Base-by-base conservation (phyloP, 2,888 invertebrate species). In the Agonopterix alstromeriana region DNA sequence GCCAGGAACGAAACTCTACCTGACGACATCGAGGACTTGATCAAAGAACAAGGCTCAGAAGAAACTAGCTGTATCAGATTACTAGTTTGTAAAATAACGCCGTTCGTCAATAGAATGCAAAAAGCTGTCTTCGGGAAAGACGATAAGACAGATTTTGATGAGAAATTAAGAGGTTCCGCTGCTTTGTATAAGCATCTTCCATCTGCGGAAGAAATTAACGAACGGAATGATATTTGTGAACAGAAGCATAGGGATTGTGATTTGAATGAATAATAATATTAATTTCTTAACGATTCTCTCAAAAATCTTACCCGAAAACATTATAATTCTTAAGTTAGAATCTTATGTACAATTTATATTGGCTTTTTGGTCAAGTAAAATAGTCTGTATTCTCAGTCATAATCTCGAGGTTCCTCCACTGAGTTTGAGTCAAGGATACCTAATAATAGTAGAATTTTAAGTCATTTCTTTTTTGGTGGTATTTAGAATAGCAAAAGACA, bases 41-140 rank as follows among this genome's bases (percentile, higher is more conserved):
- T 94, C 45, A 82, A 88, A 63, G 81, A 90, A 57, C 73, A 90
- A 61, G 89, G 89, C 14, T 72, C 85, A 0, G 77, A 90, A 8
- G 92, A 94, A 58, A 92, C 91, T 0, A 92, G 92, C 46, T 95
- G 95, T 60, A 85, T 95, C 2, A 91, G 92, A 63, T 80, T 94
- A 35, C 76, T 96, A 36, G 81, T 95, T 53, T 96, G 96, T 70
- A 95, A 95, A 82, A 90, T 91, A 54, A 91, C 93, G 0, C 95
- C 95, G 0, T 91, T 95, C 52, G 91, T 96, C 52, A 90, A 90
- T 82, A 93, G 92, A 57, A 95, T 95, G 91, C 96, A 96, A 67
- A 89, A 90, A 50, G 91, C 93, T n/a, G 87, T 88, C 0, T 81
- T 95, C 50, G 88, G 79, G 9, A 70, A 73, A 8, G 68, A 72